Evolutionary conservation across 2,797 vertebrate species (phyloP).

Genomic region (Hylomyscus alleni): DNA sequence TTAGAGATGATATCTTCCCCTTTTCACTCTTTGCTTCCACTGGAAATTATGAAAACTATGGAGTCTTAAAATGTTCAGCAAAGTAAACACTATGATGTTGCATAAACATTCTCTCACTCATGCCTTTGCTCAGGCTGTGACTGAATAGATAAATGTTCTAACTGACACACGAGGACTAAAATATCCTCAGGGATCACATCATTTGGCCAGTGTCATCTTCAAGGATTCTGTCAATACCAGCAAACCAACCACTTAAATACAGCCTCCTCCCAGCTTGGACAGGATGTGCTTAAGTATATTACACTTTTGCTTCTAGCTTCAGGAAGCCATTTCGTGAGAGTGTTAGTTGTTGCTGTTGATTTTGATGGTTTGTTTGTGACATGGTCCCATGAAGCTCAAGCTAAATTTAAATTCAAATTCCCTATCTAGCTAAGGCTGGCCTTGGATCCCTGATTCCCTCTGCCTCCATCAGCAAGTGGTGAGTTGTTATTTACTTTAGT

Average conservation of each 20-base stretch:
- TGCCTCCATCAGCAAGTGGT: not conserved
- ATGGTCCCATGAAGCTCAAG: not conserved
- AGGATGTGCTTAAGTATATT: not conserved
- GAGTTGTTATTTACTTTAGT: not conserved
- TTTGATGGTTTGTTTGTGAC: not conserved
- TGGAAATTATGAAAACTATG: conserved; percentile 37
- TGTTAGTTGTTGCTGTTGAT: not conserved
- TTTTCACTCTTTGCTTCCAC: conserved; percentile 29
- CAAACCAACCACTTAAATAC: not conserved
- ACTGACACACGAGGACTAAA: not conserved
- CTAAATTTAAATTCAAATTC: too few species aligned
- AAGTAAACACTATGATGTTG: not conserved
- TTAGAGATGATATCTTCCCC: not conserved
- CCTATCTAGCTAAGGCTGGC: not conserved
- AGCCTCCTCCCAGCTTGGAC: not conserved
- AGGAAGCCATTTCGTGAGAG: not conserved
- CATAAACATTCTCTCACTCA: not conserved
- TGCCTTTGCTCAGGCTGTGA: not conserved
- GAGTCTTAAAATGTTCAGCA: conserved; percentile 13
- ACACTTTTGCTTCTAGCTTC: not conserved
- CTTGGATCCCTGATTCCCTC: not conserved
- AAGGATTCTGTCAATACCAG: not conserved
- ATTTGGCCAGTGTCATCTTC: not conserved
- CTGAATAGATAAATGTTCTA: not conserved
- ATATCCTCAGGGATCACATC: not conserved